Evolutionary conservation across 2,888 invertebrate species (phyloP), one percentile per base, ranked within the genome.

Genomic region (Tenthredo notha): DNA sequence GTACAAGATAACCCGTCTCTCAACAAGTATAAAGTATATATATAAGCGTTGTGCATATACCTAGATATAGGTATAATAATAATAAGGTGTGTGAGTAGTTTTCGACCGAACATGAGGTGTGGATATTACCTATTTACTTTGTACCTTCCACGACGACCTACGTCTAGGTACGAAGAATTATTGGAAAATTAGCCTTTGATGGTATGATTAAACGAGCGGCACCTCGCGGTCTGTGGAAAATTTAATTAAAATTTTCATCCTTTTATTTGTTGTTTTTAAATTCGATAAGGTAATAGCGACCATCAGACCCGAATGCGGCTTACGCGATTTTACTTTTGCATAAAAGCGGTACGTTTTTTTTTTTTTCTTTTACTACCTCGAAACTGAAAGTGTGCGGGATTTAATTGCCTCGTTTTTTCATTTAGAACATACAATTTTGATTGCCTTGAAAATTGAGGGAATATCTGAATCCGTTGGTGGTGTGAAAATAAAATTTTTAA

Each of bases 1-100:
- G 83, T 85, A 74, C 86, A 85, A 87, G 67, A 18, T 67, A 33
- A 29, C 6, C 33, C 33, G 67, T 67, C 85, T 86, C 86, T 87
- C 25, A 80, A 74, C 72, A 67, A 65, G 54, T 47, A 40, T 47
- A 15, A 47, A 47, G 47, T 47, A 15, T 47, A 47, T 47, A 15
- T 47, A 47, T 47, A 47, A 15, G 47, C 4, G 15, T 47, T 75
- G 54, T 37, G 84, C 50, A 84, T 74, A 12, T 43, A 72, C 7
- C 18, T 72, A 43, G 7, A 21, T 72, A 12, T n/a, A 2, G 9
- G 12, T 37, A 70, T 61, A 67, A 25, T 33, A 33, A 33, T 33
- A 67, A 33, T 7, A 18, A 67, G 5, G 18, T 67, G 6, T 29
- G 65, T 65, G 1, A 33, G 67, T 33, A 67, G 67, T 18, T 33